Conservation (phyloP, 1,140 invertebrate species). For the Drosophila elegans region DNA sequence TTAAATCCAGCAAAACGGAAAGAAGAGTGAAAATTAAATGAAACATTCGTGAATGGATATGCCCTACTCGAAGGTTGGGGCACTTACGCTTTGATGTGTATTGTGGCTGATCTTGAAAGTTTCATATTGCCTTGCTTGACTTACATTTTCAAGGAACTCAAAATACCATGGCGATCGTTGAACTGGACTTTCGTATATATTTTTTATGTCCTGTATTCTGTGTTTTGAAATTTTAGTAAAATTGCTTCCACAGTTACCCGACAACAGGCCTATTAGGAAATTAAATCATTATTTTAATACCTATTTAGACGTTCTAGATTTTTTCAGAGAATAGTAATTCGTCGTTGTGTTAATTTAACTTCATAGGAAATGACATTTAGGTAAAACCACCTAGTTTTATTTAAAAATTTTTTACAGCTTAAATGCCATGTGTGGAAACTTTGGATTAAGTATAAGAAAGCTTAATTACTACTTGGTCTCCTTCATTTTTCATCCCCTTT, state of each 20-base stretch:
- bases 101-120: slow-evolving; percentile 60
- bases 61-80: slow-evolving; percentile 73
- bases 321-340: not conserved
- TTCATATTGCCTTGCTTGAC: slow-evolving; percentile 40
- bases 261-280: too few relatives aligned
- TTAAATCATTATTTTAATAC: too few relatives aligned
- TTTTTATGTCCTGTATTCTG: too few relatives aligned
- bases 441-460: slow-evolving; percentile 1
- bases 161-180: slow-evolving; percentile 56
- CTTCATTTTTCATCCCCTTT: not conserved
- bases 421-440: not conserved
- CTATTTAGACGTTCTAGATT: too few relatives aligned
- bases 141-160: slow-evolving; percentile 31
- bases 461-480: slow-evolving; percentile 13
- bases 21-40: slow-evolving; percentile 38
- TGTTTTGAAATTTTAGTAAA: too few relatives aligned
- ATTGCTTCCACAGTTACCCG: too few relatives aligned
- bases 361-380: slow-evolving; percentile 10
- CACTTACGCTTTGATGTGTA: slow-evolving; percentile 62
- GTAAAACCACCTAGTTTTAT: not conserved
- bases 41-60: slow-evolving; percentile 52
- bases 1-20: slow-evolving; percentile 32
- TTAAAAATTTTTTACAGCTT: slow-evolving; percentile 1
- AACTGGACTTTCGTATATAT: slow-evolving; percentile 20
- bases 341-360: not conserved